These are phyloP conservation scores for Anodontia alba DNA, from an alignment of 2,888 invertebrate species.

Conservation along the genomic window DNA sequence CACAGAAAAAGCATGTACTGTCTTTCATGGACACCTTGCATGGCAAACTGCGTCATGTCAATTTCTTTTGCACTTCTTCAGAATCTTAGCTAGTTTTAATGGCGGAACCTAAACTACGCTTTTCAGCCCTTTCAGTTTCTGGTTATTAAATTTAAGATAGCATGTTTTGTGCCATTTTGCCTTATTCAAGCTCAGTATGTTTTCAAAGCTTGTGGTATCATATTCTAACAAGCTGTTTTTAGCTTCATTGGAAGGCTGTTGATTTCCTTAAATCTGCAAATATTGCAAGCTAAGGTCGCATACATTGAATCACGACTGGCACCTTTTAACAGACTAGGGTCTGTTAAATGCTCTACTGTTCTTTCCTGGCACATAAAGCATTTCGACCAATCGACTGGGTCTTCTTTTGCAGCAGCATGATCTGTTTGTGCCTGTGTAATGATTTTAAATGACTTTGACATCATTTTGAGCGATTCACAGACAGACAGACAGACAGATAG, in stretches of 20 bases:
- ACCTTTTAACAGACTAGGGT: background rate
- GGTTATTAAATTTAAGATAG: background rate
- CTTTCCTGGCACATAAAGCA: constrained; percentile 11
- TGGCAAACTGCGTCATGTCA: no score
- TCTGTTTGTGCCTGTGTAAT: background rate
- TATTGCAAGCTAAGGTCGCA: background rate
- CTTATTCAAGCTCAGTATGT: background rate
- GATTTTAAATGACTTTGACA: background rate
- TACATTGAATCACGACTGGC: background rate
- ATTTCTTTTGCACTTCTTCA: no score
- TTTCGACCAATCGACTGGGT: constrained; percentile 13
- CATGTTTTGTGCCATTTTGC: constrained; percentile 21
- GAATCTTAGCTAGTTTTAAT: no score
- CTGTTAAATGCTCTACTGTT: background rate
- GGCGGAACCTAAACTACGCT: no score
- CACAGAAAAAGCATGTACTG: no score
- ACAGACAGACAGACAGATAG: no score
- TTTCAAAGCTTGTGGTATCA: no score
- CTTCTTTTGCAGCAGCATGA: background rate
- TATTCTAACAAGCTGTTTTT: no score
- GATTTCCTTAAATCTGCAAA: background rate
- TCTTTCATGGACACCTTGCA: no score
- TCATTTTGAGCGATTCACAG: no score
- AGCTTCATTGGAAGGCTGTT: background rate
- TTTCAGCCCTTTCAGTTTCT: no score